Evolutionary conservation across 1,140 invertebrate genomes (phyloP).

Genomic region (Asbolus verrucosus): DNA sequence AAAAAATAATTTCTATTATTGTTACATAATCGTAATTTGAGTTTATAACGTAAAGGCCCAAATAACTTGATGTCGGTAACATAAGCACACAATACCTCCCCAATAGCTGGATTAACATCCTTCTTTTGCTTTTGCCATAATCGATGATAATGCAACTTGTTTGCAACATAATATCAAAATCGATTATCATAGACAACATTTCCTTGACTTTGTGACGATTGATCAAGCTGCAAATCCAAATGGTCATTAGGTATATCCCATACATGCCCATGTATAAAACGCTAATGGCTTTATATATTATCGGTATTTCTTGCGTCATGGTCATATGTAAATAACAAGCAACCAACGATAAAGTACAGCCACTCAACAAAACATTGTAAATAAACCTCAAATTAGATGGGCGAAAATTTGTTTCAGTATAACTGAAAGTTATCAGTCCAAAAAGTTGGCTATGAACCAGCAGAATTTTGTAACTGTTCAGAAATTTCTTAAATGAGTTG

Average conservation of each 20-base stretch:
- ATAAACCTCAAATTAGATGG: background rate
- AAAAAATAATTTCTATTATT: too few species aligned
- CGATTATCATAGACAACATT: background rate
- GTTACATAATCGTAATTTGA: background rate
- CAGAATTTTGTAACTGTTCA: background rate
- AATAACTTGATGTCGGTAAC: too few species aligned
- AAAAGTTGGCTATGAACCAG: background rate
- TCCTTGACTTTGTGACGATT: background rate
- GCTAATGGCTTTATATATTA: too few species aligned
- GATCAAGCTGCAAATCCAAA: background rate
- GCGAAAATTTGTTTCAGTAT: background rate
- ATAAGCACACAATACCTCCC: background rate
- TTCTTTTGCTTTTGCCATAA: background rate
- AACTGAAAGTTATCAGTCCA: background rate
- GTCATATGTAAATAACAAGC: too few species aligned
- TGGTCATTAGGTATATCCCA: background rate
- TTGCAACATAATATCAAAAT: background rate
- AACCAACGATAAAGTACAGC: background rate
- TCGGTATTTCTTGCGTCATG: too few species aligned
- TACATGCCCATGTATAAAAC: too few species aligned
- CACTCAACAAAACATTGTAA: background rate
- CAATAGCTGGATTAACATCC: background rate
- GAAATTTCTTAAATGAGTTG: too few species aligned
- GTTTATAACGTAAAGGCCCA: too few species aligned
- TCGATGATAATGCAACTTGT: constrained; percentile 1